phyloP scores from a whole-genome alignment of 37 sponge, comb jelly and placozoan species.

The Geodia barretti region DNA sequence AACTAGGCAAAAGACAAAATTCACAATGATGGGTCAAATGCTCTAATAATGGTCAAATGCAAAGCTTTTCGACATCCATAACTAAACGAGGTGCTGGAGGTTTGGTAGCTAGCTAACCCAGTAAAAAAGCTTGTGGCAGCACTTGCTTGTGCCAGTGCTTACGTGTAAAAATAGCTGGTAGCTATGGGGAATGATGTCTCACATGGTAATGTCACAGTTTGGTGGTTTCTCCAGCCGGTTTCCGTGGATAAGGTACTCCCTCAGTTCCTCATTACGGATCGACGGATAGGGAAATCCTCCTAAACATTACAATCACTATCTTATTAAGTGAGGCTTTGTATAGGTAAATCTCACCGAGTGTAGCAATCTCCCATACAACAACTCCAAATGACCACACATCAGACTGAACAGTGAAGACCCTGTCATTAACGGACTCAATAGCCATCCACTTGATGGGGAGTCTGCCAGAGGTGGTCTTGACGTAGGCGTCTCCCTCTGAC shows the following conservation, averaged over 20 bases:
- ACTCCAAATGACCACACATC: slow-evolving; percentile 89
- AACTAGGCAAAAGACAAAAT: slow-evolving; percentile 28
- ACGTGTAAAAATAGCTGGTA: no score
- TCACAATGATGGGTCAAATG: no score
- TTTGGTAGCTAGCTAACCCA: no score
- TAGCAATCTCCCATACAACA: slow-evolving; percentile 75
- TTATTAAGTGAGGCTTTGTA: neutral
- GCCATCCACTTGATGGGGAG: slow-evolving; percentile 86
- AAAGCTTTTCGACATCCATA: no score
- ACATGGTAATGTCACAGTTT: slow-evolving; percentile 65
- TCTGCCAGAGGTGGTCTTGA: slow-evolving; percentile 58
- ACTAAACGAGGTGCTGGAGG: no score
- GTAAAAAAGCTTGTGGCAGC: no score
- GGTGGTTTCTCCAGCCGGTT: slow-evolving; percentile 59
- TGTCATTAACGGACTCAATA: slow-evolving; percentile 66
- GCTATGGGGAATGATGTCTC: slow-evolving; percentile 3
- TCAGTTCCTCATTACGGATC: slow-evolving; percentile 14
- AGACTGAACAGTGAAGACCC: slow-evolving; percentile 68
- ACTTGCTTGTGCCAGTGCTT: no score
- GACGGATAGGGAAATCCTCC: slow-evolving; percentile 70
- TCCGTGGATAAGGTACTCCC: slow-evolving; percentile 33
- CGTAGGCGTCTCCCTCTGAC: slow-evolving; percentile 37
- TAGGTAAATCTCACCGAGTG: slow-evolving; percentile 46
- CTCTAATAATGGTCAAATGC: no score
- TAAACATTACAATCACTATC: slow-evolving; percentile 4